phyloP scores from a whole-genome alignment of 1,140 invertebrate genomes.

The Venustaconcha ellipsiformis region DNA sequence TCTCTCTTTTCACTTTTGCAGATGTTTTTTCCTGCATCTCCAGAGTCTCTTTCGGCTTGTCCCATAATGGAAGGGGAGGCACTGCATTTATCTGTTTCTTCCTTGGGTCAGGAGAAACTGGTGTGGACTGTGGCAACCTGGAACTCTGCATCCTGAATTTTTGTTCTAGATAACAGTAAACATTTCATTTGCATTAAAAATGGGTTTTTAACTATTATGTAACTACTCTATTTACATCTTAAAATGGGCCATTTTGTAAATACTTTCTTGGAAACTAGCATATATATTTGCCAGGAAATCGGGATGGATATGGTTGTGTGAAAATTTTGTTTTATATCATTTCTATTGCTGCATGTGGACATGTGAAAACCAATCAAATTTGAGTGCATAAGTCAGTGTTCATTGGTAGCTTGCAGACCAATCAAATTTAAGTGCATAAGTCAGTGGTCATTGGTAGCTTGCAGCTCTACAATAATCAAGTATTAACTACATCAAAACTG shows the following conservation, averaged over 20 bases:
- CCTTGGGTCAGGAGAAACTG: slow-evolving; percentile 13
- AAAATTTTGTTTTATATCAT: no score
- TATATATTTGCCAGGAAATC: no score
- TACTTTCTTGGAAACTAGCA: not conserved
- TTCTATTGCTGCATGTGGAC: no score
- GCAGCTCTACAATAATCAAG: no score
- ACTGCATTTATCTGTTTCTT: not conserved
- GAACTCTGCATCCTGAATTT: slow-evolving; percentile 19
- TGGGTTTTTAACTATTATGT: not conserved
- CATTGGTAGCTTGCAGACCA: no score
- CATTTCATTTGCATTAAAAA: not conserved
- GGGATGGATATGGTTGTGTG: no score
- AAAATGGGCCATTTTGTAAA: not conserved
- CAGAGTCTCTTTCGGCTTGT: slow-evolving; percentile 12
- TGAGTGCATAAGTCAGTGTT: no score
- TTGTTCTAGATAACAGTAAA: slow-evolving; percentile 9
- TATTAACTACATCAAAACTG: no score
- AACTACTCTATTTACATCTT: not conserved
- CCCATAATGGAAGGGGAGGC: slow-evolving; percentile 1
- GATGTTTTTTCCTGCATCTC: not conserved
- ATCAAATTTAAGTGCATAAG: no score
- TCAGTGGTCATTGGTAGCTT: no score
- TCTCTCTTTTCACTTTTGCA: slow-evolving; percentile 11
- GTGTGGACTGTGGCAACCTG: slow-evolving; percentile 7
- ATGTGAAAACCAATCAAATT: no score